phyloP scores from a whole-genome alignment of 2,113 vertebrate genomes.

The Nibea coibor region DNA sequence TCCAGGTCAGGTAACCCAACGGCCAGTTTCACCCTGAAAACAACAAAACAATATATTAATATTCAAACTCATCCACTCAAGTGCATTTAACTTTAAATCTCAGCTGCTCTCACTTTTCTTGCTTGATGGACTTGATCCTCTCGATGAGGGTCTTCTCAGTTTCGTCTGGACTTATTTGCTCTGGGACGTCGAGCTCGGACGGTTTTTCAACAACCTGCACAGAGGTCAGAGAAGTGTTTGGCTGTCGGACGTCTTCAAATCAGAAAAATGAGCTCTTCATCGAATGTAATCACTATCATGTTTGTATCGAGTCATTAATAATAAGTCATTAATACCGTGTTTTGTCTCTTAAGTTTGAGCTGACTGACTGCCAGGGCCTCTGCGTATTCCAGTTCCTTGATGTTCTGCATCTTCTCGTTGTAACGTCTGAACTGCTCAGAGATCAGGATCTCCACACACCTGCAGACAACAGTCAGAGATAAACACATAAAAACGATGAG shows the following conservation, averaged over 20 bases:
- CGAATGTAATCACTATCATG: not conserved
- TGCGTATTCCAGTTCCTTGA: conserved; percentile 90
- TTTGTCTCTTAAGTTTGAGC: conserved; percentile 89
- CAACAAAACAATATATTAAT: not conserved
- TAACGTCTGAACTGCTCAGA: conserved; percentile 93
- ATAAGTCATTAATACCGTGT: too few relatives aligned
- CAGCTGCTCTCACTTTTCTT: conserved; percentile 88
- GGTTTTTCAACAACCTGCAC: conserved; percentile 69
- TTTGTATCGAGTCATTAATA: not conserved
- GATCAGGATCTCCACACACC: conserved; percentile 96
- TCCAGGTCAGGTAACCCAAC: conserved; percentile 91
- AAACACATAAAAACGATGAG: not conserved
- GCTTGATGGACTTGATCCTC: conserved; percentile 92
- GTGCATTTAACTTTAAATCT: not conserved
- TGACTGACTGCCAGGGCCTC: conserved; percentile 89
- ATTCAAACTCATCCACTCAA: not conserved
- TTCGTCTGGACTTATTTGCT: conserved; percentile 71
- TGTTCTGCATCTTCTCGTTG: conserved; percentile 94
- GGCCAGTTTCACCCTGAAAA: conserved; percentile 89
- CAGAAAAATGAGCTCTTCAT: not conserved
- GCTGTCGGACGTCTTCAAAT: not conserved
- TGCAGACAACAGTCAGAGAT: conserved; percentile 61
- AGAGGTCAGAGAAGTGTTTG: conserved; percentile 22
- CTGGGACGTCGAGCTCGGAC: conserved; percentile 57
- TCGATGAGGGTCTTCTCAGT: conserved; percentile 87